Evolutionary conservation across 2,113 vertebrate species (phyloP), one percentile per base, ranked within the genome.

Genomic region (Poecile atricapillus): DNA sequence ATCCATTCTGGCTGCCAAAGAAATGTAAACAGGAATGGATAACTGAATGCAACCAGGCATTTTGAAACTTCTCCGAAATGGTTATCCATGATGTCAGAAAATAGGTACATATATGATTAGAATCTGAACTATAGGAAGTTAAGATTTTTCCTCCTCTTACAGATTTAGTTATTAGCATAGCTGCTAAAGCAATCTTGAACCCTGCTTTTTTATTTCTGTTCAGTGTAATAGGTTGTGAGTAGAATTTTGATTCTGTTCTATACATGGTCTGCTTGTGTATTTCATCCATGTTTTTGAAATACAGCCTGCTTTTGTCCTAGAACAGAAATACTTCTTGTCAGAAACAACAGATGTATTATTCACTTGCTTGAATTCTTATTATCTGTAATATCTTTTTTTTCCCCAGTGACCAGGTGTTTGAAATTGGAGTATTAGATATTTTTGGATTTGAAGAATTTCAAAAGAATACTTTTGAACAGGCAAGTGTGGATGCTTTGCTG

Each of bases 391-490:
- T 64, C 12, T 70, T 44, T n/a, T 89, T 87, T 83, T 90, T 64
- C 2, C 93, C 35, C 93, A 99, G 99, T 84, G 96, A 98, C 64
- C 98, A 98, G 47, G 89, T 97, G 2, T 91, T 99, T 96, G 98
- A 99, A 97, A 98, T 99, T 77, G 98, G 98, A 69, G 98, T 99
- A 84, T 94, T 99, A 97, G 99, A 99, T 96, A 98, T 99, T 92
- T 99, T 99, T 97, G 99, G 99, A 65, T 99, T 99, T 98, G 98
- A 99, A 97, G 99, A 99, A 89, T 98, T 99, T 97, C 98, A 98
- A 58, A 99, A 97, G 96, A 99, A 99, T 96, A 97, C 97, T 68
- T 99, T 98, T 95, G 99, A 99, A 95, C 99, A 99, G 98, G 99
- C 99, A 77, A 95, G 96, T 95, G 43, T 16, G 35, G 77, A 53